Conservation (phyloP, 2,797 vertebrate genomes). For the Capromys pilorides region DNA sequence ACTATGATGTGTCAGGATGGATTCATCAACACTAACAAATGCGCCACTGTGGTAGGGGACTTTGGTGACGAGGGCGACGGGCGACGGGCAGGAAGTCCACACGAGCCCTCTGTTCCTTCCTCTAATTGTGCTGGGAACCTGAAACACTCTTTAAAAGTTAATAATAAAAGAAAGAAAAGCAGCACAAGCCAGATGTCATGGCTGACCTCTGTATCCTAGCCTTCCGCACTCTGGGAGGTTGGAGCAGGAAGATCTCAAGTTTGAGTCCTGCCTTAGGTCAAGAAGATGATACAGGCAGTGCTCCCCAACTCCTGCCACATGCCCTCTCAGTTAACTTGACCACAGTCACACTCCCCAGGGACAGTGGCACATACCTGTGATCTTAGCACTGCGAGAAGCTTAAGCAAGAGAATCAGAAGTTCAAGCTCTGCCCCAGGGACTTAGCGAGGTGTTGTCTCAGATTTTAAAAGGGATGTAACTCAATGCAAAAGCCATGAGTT, state of each 20-base stretch:
- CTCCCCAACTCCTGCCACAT: too few species aligned
- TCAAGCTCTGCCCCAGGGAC: not conserved
- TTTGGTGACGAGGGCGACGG: not conserved
- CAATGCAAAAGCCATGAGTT: not conserved
- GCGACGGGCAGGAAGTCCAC: fast-evolving
- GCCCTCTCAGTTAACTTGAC: not conserved
- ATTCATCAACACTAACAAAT: not conserved
- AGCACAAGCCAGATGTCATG: not conserved
- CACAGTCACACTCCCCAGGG: not conserved
- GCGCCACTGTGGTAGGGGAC: not conserved
- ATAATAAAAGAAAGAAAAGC: not conserved
- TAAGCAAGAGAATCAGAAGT: not conserved
- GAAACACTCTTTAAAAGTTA: not conserved
- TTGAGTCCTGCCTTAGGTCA: not conserved
- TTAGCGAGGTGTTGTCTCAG: not conserved
- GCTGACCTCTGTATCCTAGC: not conserved
- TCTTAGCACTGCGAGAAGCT: not conserved
- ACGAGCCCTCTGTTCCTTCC: not conserved
- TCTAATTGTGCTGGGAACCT: not conserved
- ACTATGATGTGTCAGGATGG: not conserved
- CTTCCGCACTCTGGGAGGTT: not conserved
- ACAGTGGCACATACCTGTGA: not conserved
- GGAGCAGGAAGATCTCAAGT: not conserved
- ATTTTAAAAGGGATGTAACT: not conserved
- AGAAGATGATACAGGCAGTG: not conserved